Evolutionary conservation across 2,888 invertebrate genomes (phyloP), one percentile per base, ranked within the genome.

Genomic region (Philereme vetulata): DNA sequence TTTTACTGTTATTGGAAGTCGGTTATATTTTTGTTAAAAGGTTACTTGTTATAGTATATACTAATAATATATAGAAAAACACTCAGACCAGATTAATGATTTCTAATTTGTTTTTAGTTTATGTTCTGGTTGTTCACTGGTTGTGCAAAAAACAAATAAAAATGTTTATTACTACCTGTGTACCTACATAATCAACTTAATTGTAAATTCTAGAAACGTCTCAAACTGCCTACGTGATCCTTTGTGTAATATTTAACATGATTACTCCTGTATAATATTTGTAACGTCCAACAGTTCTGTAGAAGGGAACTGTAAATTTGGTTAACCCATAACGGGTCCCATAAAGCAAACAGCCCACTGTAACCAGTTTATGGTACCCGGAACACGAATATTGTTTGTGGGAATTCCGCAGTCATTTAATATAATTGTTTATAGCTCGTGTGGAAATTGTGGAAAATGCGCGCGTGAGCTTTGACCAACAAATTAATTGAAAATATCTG

Each of bases 261-360:
- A 62, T 58, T 62, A 59, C 58, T 51, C 51, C 57, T 54, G 54
- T 62, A 57, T 54, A 62, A 52, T 59, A 52, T 63, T 63, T 60
- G 52, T 49, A 60, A 60, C 56, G 52, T 52, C 52, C 54, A 47
- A 53, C 53, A 38, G 49, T 59, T 54, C 50, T 51, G 8, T 49
- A 45, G 45, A 56, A 58, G 52, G 57, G 52, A 57, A 60, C 54
- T 46, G 61, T 59, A 53, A 64, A 64, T 59, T 64, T 35, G 56
- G 57, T 60, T 58, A 64, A 53, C 61, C 64, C 61, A 61, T 61
- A 53, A 59, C 42, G 58, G 46, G 52, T 56, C 58, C 42, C 55
- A 54, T 65, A 62, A 65, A 62, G 52, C 60, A 60, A 62, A 65
- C 52, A 62, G 43, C 44, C 52, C 43, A 58, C 50, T 53, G 44